Percentiles rank a stretch among this genome's conserved stretches.
phyloP scores from a whole-genome alignment of 2,113 vertebrate species.

The Neotoma lepida region DNA sequence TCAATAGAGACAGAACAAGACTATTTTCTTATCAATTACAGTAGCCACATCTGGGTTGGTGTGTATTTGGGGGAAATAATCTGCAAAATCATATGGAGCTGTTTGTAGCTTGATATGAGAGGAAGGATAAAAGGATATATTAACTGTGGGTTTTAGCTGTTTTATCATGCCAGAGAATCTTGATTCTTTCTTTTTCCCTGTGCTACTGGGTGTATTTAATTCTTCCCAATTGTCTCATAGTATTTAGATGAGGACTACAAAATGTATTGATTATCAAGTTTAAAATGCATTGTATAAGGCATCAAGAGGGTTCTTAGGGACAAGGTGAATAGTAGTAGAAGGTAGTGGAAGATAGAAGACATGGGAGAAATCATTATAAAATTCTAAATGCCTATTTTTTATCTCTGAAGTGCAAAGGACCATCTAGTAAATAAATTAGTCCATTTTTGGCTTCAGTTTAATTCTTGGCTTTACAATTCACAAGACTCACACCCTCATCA shows the following conservation, averaged over 20 bases:
- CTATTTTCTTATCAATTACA: conserved; percentile 48
- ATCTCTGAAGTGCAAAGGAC: conserved; percentile 3
- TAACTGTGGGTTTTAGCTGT: background rate
- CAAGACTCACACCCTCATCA: background rate
- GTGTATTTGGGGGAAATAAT: conserved; percentile 39
- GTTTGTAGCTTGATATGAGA: background rate
- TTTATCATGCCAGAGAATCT: conserved; percentile 30
- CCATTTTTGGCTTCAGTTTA: conserved; percentile 5
- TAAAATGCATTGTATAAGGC: background rate
- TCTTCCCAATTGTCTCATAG: background rate
- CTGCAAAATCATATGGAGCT: conserved; percentile 21
- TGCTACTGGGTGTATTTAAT: background rate
- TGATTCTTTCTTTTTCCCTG: conserved; percentile 34
- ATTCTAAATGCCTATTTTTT: conserved; percentile 39
- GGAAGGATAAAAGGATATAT: background rate
- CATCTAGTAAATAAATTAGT: background rate
- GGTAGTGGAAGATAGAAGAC: background rate
- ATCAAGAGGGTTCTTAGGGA: background rate
- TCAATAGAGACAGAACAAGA: background rate
- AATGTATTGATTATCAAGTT: background rate
- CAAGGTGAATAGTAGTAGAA: background rate
- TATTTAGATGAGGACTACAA: conserved; percentile 46
- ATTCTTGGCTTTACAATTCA: conserved; percentile 3
- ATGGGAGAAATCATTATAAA: background rate
- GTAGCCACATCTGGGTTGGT: background rate